These are phyloP conservation scores for Portunus trituberculatus DNA, from an alignment of 1,140 invertebrate genomes.

Conservation along the genomic window DNA sequence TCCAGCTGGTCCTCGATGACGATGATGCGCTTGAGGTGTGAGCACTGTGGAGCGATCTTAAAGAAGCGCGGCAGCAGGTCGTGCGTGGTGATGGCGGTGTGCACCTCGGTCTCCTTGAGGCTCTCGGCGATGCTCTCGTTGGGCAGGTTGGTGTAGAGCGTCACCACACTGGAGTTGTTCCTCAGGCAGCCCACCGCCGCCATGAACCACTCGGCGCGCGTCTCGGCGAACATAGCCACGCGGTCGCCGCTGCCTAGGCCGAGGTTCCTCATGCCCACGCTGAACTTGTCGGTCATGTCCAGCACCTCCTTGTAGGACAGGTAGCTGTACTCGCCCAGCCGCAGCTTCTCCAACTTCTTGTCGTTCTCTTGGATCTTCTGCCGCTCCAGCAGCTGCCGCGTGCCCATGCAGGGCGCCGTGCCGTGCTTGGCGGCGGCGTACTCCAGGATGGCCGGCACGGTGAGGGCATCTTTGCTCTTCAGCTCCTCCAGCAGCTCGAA, in stretches of 20 bases:
- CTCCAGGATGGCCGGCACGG: conserved; percentile 72
- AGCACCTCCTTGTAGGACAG: conserved; percentile 80
- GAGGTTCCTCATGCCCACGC: conserved; percentile 77
- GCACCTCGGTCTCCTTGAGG: conserved; percentile 77
- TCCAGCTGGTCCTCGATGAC: conserved; percentile 78
- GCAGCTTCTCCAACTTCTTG: conserved; percentile 74
- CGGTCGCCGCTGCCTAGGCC: conserved; percentile 79
- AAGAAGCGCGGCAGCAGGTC: conserved; percentile 76
- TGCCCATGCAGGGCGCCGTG: conserved; percentile 75
- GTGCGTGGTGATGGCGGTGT: conserved; percentile 74
- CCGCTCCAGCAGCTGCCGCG: conserved; percentile 68
- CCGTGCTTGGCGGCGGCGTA: conserved; percentile 71
- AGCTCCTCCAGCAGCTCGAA: conserved; percentile 59
- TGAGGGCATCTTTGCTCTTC: conserved; percentile 53
- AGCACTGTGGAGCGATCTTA: conserved; percentile 66
- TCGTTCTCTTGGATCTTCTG: conserved; percentile 64
- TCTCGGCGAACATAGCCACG: conserved; percentile 82
- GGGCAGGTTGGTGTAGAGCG: conserved; percentile 78
- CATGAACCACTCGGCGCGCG: conserved; percentile 82
- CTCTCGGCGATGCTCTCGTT: conserved; percentile 75
- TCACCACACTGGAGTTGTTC: conserved; percentile 75
- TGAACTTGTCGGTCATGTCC: conserved; percentile 79
- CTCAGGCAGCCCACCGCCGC: conserved; percentile 81
- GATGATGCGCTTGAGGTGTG: conserved; percentile 74
- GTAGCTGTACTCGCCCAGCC: conserved; percentile 80